Evolutionary conservation across 2,797 vertebrate genomes (phyloP), one percentile per base, ranked within the genome.

Genomic region (Alcedo quadribrachys): DNA sequence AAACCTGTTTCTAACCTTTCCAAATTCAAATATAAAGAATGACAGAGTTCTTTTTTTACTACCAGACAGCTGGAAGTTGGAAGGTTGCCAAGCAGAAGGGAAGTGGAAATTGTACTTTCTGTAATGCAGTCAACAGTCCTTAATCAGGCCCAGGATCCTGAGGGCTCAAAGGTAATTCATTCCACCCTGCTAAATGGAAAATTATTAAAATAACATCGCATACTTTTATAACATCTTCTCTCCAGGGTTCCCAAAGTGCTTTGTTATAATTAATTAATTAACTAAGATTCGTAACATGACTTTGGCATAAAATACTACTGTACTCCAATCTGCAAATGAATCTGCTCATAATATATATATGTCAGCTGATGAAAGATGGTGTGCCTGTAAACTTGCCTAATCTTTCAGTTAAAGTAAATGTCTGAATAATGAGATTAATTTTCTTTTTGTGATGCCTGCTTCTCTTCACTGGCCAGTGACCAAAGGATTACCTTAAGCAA

Each of bases 211-310:
- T 93, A 87, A 75, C 89, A 90, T 81, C 66, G 62, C 75, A 42
- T 61, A 58, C 37, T 94, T 95, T 89, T 77, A 87, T 71, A 93
- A 80, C 7, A 15, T 75, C 65, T 68, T 87, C 81, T 90, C 94
- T 92, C 81, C 58, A 75, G 92, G 86, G 92, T 80, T 90, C 75
- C 93, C 54, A 87, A 95, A 95, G 90, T 85, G 86, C 81, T 96
- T 90, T 87, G 40, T 71, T 82, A 95, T 93, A 89, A 90, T 82
- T 95, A 95, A 91, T 95, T 95, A 93, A 95, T 86, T 95, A 93
- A 90, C 70, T 70, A 85, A 89, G 12, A 24, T 54, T 75, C 90
- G 73, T 78, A 85, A 87, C 69, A 78, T 71, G 68, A 82, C 37
- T 89, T 92, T 68, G 79, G 46, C 46, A 92, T 90, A 92, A 90